phyloP scores from a whole-genome alignment of 2,113 vertebrate genomes.

The Dolichotis patagonum region DNA sequence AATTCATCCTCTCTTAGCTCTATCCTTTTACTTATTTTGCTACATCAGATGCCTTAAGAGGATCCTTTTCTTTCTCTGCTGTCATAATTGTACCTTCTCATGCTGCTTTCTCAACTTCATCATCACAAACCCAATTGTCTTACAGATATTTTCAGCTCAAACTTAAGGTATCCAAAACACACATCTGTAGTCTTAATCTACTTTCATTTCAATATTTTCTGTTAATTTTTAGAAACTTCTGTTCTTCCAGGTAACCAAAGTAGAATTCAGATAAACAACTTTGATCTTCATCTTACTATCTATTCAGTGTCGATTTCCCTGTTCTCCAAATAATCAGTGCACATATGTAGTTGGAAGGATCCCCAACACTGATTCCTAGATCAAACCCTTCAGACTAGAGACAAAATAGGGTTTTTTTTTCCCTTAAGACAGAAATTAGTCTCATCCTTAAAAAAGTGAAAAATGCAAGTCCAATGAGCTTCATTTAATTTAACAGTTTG shows the following conservation, averaged over 20 bases:
- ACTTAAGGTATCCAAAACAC: background rate
- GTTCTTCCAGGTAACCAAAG: background rate
- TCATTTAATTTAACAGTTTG: background rate
- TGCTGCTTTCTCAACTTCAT: background rate
- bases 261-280: background rate
- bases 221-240: background rate
- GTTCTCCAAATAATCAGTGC: background rate
- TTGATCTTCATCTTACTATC: background rate
- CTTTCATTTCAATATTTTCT: background rate
- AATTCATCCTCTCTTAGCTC: background rate
- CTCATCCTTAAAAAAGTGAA: background rate
- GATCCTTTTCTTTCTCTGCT: background rate
- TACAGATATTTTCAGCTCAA: background rate
- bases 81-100: background rate
- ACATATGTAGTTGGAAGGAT: background rate
- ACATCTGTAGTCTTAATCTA: background rate
- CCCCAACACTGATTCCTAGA: background rate
- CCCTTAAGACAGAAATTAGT: background rate
- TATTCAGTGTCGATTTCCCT: background rate
- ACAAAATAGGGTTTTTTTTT: background rate
- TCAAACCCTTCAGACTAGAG: background rate
- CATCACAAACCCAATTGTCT: background rate
- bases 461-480: background rate
- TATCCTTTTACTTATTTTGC: background rate
- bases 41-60: background rate